These are phyloP conservation scores for Gadopsis marmoratus DNA, from an alignment of 2,797 vertebrate genomes.

Conservation along the genomic window DNA sequence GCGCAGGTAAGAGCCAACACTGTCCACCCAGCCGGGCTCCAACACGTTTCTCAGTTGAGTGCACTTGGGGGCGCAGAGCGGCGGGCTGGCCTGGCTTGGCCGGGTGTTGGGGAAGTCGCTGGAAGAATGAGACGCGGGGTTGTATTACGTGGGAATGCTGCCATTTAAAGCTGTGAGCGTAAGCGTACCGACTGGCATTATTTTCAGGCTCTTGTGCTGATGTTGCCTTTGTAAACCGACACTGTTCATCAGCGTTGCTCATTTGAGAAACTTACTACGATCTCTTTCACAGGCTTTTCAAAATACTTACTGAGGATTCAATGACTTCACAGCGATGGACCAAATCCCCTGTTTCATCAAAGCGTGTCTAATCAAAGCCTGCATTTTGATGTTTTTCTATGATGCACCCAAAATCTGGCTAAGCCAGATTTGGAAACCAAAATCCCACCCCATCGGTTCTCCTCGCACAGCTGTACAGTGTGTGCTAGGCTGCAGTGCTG, in stretches of 20 bases:
- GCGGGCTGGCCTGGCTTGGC: background rate
- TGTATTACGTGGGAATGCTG: slow-evolving; percentile 23
- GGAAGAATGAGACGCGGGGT: slow-evolving; percentile 18
- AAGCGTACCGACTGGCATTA: background rate
- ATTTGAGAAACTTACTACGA: slow-evolving; percentile 31
- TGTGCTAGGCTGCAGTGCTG: slow-evolving; percentile 43
- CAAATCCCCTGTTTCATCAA: slow-evolving; percentile 61
- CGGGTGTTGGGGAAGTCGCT: slow-evolving; percentile 19
- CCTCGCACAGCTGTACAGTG: slow-evolving; percentile 45
- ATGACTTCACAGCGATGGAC: slow-evolving; percentile 46
- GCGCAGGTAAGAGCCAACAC: slow-evolving; percentile 90
- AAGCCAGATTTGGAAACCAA: slow-evolving; percentile 77
- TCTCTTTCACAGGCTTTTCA: slow-evolving; percentile 34
- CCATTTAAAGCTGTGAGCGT: slow-evolving; percentile 29
- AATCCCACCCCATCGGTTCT: slow-evolving; percentile 54
- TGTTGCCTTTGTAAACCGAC: slow-evolving; percentile 17
- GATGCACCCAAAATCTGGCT: slow-evolving; percentile 73
- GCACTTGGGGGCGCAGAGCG: slow-evolving; percentile 1
- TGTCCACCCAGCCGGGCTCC: background rate
- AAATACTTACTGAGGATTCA: slow-evolving; percentile 48
- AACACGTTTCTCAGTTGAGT: slow-evolving; percentile 33
- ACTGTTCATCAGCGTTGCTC: background rate
- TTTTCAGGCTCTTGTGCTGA: slow-evolving; percentile 8
- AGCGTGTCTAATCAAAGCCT: slow-evolving; percentile 75
- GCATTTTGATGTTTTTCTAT: slow-evolving; percentile 71